phyloP scores from a whole-genome alignment of 2,113 vertebrate genomes.

The Rhipidura dahli region DNA sequence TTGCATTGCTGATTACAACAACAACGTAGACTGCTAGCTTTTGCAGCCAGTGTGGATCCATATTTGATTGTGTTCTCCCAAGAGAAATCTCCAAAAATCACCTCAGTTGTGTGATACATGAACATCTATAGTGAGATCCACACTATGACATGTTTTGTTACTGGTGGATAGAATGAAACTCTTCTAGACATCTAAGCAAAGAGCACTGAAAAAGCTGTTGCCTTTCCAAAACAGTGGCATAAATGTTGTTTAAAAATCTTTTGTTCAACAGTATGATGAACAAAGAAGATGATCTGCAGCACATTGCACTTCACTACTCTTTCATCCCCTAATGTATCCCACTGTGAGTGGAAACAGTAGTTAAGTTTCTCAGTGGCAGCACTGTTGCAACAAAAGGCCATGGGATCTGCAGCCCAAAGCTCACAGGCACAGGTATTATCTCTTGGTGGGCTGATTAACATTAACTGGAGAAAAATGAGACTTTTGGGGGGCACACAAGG shows the following conservation, averaged over 20 bases:
- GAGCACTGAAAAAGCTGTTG: not conserved
- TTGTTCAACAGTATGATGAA: not conserved
- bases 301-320: not conserved
- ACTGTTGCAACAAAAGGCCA: not conserved
- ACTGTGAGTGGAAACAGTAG: not conserved
- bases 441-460: not conserved
- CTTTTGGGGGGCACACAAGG: not conserved
- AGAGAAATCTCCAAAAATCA: not conserved
- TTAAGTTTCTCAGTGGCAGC: not conserved
- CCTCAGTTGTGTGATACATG: not conserved
- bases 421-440: not conserved
- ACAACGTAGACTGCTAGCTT: not conserved
- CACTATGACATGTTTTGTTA: not conserved
- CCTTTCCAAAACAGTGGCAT: not conserved
- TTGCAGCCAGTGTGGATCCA: not conserved
- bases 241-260: not conserved
- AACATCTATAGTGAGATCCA: not conserved
- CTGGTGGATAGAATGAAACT: not conserved
- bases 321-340: not conserved
- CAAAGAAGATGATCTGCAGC: not conserved
- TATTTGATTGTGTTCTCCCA: not conserved
- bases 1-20: not conserved
- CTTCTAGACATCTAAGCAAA: not conserved
- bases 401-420: not conserved
- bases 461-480: not conserved